Evolutionary conservation across 37 sponge, comb jelly and placozoan species (phyloP).

Genomic region (Theonella swinhoei): DNA sequence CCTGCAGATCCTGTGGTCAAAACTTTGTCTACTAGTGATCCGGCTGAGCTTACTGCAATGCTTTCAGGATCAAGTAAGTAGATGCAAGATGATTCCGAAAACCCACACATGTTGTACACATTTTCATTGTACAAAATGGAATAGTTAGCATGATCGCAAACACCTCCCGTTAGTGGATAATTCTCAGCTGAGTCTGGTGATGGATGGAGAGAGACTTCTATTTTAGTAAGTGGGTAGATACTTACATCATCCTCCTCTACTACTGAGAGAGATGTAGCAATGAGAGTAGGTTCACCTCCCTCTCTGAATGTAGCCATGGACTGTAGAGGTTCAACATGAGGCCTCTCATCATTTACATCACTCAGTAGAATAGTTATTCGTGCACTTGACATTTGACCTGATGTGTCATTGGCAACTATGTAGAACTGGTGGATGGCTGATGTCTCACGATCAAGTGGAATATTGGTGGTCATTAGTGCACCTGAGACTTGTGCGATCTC

Average conservation of each 20-base stretch:
- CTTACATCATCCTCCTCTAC: constrained; percentile 45
- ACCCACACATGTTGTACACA: constrained; percentile 44
- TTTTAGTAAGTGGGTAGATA: constrained; percentile 19
- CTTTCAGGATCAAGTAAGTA: constrained; percentile 28
- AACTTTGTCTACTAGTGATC: neutral
- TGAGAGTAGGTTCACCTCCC: constrained; percentile 29
- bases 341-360: constrained; percentile 73
- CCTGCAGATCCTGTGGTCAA: neutral
- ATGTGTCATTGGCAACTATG: constrained; percentile 60
- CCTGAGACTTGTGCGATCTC: constrained; percentile 17
- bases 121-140: constrained; percentile 49
- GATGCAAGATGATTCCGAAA: constrained; percentile 5
- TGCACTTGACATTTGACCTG: constrained; percentile 19
- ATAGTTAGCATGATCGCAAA: constrained; percentile 77
- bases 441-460: constrained; percentile 45
- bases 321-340: constrained; percentile 20
- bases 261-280: constrained; percentile 26
- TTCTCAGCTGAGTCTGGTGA: neutral
- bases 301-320: constrained; percentile 8
- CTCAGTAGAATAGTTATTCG: constrained; percentile 43
- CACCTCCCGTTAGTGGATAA: constrained; percentile 64
- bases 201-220: constrained; percentile 21
- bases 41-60: neutral
- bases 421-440: constrained; percentile 21
- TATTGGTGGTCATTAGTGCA: constrained; percentile 40